phyloP scores from a whole-genome alignment of 2,113 vertebrate genomes.

The Pelusios castaneus region DNA sequence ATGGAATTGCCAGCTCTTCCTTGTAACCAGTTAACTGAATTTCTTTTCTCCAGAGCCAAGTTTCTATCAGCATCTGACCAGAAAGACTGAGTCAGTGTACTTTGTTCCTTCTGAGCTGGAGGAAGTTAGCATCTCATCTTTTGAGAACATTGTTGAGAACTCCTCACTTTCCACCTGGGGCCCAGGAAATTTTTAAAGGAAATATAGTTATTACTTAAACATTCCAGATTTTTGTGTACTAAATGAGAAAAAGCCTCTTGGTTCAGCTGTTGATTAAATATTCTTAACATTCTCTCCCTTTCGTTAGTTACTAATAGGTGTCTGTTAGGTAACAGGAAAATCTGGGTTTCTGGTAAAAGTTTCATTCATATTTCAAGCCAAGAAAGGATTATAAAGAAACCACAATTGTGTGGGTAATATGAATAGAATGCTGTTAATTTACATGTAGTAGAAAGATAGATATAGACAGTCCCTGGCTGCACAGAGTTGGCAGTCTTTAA shows the following conservation, averaged over 20 bases:
- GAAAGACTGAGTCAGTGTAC: not conserved
- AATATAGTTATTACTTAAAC: not conserved
- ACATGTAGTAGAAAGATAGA: not conserved
- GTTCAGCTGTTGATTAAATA: not conserved
- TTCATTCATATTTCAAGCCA: accelerated
- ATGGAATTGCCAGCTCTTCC: not conserved
- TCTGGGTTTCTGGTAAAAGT: too few relatives aligned
- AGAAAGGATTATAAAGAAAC: not conserved
- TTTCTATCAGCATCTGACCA: not conserved
- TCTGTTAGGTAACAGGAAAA: not conserved
- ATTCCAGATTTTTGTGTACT: accelerated
- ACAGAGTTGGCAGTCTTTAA: not conserved
- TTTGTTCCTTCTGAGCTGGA: not conserved
- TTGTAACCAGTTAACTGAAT: not conserved
- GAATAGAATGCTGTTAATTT: not conserved
- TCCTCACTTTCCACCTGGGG: not conserved
- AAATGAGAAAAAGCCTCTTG: not conserved
- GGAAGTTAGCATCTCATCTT: accelerated
- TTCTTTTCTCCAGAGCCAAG: not conserved
- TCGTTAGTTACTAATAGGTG: accelerated
- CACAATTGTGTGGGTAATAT: not conserved
- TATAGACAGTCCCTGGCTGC: not conserved
- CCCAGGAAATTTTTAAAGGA: not conserved
- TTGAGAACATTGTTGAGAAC: accelerated
- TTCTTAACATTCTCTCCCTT: not conserved